Base-by-base conservation (phyloP, 2,888 invertebrate species). In the Listrodromus nycthemerus region DNA sequence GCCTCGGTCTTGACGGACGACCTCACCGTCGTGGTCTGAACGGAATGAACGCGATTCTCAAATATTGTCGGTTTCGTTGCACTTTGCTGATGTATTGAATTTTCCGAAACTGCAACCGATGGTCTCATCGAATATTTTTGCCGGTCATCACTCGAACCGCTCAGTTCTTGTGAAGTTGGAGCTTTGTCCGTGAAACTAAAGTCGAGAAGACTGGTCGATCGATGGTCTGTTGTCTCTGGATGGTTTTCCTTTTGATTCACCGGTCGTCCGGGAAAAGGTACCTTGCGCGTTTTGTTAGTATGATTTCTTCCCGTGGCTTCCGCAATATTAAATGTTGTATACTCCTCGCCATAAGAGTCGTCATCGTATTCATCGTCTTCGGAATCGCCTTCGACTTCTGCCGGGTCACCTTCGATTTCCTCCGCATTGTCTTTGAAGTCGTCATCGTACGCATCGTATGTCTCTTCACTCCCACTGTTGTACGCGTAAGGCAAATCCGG, bases 401-500 rank as follows among this genome's bases (percentile, higher is more conserved):
- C 52, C 24, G 19, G 10, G 1, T 58, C 58, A 30, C 24, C 10
- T 1, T 21, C 50, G 7, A 24, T 10, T 24, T 55, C 21, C 2
- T 10, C 10, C 52, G 19, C 8, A 1, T 58, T 16, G 58, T 30
- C 10, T 16, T 21, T 19, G 7, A 24, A 69, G 1, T 50, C 61
- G 1, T 45, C 30, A 16, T 67, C 50, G 24, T 67, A n/a, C 0
- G 16, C n/a, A 19, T 66, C 66, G 50, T 66, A 41, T 5, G 19
- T 45, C 13, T 82, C 6, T 0, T 37, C 50, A 1, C 45, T 21
- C 7, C 33, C n/a, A 37, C 52, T 30, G 8, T 27, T 8, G 37
- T 55, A 8, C 37, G 52, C 50, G 2, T 19, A 3, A 1, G 21
- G 16, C 8, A 82, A 10, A 24, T 84, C 82, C 19, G 84, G 83